These are phyloP conservation scores for Pollimyrus isidori DNA, from an alignment of 2,113 vertebrate species.

Conservation along the genomic window DNA sequence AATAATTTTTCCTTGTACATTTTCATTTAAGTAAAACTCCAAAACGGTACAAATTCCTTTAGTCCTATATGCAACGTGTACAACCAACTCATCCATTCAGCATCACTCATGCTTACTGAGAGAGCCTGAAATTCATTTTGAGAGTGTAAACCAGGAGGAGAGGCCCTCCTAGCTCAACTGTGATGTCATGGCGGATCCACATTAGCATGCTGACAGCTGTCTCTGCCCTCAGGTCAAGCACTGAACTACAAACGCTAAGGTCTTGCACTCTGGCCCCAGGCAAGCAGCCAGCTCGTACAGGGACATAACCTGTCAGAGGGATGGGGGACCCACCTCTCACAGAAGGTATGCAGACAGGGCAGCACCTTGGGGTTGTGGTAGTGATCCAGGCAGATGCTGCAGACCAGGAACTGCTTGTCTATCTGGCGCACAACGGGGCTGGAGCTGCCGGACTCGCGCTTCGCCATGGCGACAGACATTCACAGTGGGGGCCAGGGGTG, in stretches of 20 bases:
- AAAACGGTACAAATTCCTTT: too few relatives aligned
- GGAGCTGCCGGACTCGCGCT: slow-evolving; percentile 66
- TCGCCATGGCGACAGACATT: slow-evolving; percentile 70
- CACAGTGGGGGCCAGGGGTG: slow-evolving; percentile 37
- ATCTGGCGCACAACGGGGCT: slow-evolving; percentile 89
- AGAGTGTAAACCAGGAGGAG: neutral
- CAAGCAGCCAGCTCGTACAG: too few relatives aligned
- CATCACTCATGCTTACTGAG: neutral
- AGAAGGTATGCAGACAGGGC: slow-evolving; percentile 93
- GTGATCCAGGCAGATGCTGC: slow-evolving; percentile 90
- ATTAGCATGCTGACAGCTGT: neutral
- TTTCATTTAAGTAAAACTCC: too few relatives aligned
- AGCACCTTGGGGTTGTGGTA: slow-evolving; percentile 77
- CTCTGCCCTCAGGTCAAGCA: neutral
- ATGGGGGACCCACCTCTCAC: slow-evolving; percentile 73
- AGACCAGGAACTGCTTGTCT: slow-evolving; percentile 93
- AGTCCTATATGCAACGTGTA: neutral
- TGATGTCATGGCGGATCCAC: neutral
- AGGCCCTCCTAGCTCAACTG: neutral
- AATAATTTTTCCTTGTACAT: too few relatives aligned
- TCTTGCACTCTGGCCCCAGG: neutral
- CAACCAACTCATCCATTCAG: neutral
- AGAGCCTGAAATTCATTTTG: neutral
- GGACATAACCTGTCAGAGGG: neutral
- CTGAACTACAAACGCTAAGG: neutral